Percentiles rank a stretch among this genome's conserved stretches.
phyloP scores from a whole-genome alignment of 2,888 invertebrate species.

The Ophion obscuratus region DNA sequence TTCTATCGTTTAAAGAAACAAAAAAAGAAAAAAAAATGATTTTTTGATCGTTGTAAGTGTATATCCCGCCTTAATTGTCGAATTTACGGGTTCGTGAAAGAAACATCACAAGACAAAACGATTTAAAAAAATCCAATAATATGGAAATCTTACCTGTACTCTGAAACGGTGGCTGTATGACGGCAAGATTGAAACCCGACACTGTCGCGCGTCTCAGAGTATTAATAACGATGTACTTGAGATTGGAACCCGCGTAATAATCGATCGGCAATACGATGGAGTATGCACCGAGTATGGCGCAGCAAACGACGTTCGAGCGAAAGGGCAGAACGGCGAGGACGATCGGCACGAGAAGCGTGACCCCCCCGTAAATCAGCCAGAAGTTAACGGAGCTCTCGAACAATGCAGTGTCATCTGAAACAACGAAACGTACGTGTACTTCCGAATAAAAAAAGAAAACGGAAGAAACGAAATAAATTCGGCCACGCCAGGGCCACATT shows the following conservation, averaged over 20 bases:
- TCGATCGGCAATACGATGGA: constrained; percentile 87
- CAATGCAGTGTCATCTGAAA: constrained; percentile 83
- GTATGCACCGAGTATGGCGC: constrained; percentile 88
- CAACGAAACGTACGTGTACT: background rate
- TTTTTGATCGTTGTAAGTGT: too few species aligned
- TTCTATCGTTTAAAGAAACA: too few species aligned
- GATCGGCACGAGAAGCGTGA: constrained; percentile 85
- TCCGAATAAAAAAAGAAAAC: background rate
- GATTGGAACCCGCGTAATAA: constrained; percentile 87
- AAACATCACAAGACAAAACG: background rate
- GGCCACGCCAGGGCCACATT: background rate
- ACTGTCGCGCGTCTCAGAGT: constrained; percentile 87
- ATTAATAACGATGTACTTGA: constrained; percentile 89
- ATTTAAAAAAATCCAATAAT: background rate
- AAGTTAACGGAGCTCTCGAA: constrained; percentile 86
- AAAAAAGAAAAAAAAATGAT: too few species aligned
- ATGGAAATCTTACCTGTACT: constrained; percentile 82
- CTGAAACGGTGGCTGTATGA: constrained; percentile 87
- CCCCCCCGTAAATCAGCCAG: constrained; percentile 87
- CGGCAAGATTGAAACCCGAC: constrained; percentile 86
- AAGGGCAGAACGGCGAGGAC: constrained; percentile 84
- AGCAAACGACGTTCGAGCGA: constrained; percentile 87
- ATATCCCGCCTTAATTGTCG: too few species aligned
- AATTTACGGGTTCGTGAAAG: too few species aligned
- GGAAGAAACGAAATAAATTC: background rate